Base-by-base conservation (phyloP, 2,888 invertebrate species). In the Drosophila prostipennis region DNA sequence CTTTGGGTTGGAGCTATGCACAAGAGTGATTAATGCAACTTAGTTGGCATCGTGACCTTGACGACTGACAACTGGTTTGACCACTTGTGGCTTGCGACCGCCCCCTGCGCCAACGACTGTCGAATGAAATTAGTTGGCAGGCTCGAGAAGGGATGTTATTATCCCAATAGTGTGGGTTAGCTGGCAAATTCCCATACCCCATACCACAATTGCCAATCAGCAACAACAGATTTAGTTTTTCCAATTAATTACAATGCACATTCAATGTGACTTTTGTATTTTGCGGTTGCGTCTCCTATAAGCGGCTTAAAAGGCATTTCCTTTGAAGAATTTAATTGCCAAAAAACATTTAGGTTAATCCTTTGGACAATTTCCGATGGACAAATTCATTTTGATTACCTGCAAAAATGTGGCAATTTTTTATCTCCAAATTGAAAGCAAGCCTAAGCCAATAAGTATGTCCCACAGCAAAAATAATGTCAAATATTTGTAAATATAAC, bases 241-340 rank as follows among this genome's bases (percentile, higher is more conserved):
- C 16, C 53, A 34, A 10, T 8, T 51, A 36, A 53, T 65, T 53
- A 46, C 39, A 46, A 40, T 65, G 16, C 52, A 39, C 32, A 40
- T 37, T 26, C 34, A 36, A 46, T 34, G 46, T 39, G n/a, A 16
- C 34, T 46, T 39, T 34, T 52, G 45, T 16, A 29, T 23, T 40
- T 39, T 63, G 64, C 45, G 45, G 52, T 52, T 16, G 11, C 19
- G 13, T 23, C 7, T n/a, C 6, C 4, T 1, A n/a, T 37, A 60
- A 52, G 36, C 63, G n/a, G 51, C 23, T 64, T 52, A 61, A 34
- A 48, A 6, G 13, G n/a, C n/a, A 11, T 14, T 37, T 11, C 10
- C 11, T 29, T 32, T 32, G 51, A 14, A 53, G 53, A n/a, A 23
- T 32, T 58, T 58, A 52, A 39, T 57, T 19, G 52, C 29, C 26